Conservation (phyloP, 2,888 invertebrate species). For the Julus scandinavius region DNA sequence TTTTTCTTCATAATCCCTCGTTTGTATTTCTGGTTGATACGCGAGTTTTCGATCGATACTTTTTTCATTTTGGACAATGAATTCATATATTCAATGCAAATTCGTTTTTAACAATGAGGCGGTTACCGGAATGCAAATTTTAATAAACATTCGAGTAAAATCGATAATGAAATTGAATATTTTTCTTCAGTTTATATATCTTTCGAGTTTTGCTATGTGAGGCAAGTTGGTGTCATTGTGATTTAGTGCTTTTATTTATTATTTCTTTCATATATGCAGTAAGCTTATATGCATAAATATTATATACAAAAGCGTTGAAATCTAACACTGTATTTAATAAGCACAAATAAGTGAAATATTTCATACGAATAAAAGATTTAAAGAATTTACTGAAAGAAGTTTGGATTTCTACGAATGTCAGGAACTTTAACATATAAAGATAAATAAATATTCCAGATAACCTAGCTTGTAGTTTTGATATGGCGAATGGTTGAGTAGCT, state of each 20-base stretch:
- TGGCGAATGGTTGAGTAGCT: too few relatives aligned
- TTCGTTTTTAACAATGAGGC: neutral
- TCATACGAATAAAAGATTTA: too few relatives aligned
- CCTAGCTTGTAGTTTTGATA: too few relatives aligned
- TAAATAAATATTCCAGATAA: too few relatives aligned
- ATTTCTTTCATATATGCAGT: neutral
- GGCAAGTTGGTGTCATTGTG: neutral
- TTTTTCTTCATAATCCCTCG: neutral
- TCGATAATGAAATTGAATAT: neutral
- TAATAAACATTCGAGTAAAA: neutral
- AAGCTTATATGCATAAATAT: neutral
- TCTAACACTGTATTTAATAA: neutral
- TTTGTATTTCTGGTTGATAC: neutral
- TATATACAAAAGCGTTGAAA: neutral
- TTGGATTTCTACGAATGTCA: too few relatives aligned
- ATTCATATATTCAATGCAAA: neutral
- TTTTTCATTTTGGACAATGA: neutral
- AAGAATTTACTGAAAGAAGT: too few relatives aligned
- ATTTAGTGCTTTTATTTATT: slow-evolving; percentile 1
- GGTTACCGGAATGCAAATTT: neutral
- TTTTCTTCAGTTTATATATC: neutral
- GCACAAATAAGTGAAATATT: neutral
- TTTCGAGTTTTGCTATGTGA: neutral
- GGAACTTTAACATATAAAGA: too few relatives aligned
- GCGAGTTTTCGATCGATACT: neutral